Evolutionary conservation across 2,888 invertebrate genomes (phyloP).

Genomic region (Euzetes globulus): DNA sequence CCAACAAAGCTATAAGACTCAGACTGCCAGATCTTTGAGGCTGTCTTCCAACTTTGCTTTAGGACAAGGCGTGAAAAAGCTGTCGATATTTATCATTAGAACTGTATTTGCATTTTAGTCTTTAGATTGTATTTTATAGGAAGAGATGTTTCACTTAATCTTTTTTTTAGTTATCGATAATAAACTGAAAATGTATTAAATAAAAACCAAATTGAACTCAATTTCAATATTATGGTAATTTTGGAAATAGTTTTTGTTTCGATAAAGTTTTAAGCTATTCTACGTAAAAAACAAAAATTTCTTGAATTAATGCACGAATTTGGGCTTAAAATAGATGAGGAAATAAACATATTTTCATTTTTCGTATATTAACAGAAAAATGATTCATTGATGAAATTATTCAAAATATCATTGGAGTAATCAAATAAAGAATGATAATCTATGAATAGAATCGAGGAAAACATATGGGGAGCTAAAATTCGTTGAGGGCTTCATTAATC

Average conservation of each 20-base stretch:
- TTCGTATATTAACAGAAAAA: not conserved
- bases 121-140: too few species aligned
- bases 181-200: too few species aligned
- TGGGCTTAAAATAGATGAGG: conserved; percentile 11
- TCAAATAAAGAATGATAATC: not conserved
- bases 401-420: not conserved
- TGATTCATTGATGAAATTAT: not conserved
- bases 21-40: not conserved
- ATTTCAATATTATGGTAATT: conserved; percentile 4
- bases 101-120: too few species aligned
- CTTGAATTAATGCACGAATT: not conserved
- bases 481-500: not conserved
- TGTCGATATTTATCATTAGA: not conserved
- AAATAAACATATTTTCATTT: not conserved
- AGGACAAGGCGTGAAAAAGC: conserved; percentile 11
- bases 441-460: not conserved
- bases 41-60: not conserved
- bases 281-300: not conserved
- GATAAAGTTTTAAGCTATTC: not conserved
- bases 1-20: not conserved
- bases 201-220: not conserved
- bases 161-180: too few species aligned
- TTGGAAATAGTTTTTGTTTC: not conserved
- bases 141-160: too few species aligned
- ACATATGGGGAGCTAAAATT: not conserved